phyloP scores from a whole-genome alignment of 2,113 vertebrate species.

The Xenopus tropicalis region DNA sequence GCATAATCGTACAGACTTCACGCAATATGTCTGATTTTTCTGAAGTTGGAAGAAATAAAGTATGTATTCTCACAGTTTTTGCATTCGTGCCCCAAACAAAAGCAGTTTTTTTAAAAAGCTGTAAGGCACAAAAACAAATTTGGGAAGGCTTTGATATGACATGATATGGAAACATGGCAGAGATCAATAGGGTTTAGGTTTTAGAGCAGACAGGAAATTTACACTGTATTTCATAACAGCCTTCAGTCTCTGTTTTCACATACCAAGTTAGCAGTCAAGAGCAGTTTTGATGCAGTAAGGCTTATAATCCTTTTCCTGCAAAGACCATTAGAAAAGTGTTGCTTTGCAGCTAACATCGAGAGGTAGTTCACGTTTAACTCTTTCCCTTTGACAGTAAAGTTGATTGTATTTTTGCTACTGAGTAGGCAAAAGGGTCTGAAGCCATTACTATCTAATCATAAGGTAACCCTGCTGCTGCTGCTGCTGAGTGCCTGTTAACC shows the following conservation, averaged over 20 bases:
- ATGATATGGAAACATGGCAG: conserved; percentile 11
- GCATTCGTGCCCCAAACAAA: too few species aligned
- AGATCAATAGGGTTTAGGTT: conserved; percentile 15
- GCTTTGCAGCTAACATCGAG: too few species aligned
- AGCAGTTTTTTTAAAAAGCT: too few species aligned
- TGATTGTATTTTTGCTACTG: too few species aligned
- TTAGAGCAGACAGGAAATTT: conserved; percentile 31
- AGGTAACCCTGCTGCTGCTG: conserved; percentile 19
- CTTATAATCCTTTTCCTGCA: neutral
- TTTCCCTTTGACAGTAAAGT: too few species aligned
- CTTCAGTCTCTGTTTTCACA: conserved; percentile 10
- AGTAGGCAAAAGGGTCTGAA: too few species aligned
- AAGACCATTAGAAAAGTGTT: neutral
- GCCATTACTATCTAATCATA: neutral
- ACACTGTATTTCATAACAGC: neutral
- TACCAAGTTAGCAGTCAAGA: conserved; percentile 8
- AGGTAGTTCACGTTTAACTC: too few species aligned
- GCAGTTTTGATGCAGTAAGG: conserved; percentile 5
- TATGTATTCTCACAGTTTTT: too few species aligned
- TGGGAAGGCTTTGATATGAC: neutral
- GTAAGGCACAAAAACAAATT: neutral
- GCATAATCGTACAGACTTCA: too few species aligned
- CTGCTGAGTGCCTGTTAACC: conserved; percentile 9
- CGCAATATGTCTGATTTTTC: too few species aligned
- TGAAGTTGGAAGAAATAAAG: too few species aligned